These are phyloP conservation scores for Cancer borealis DNA, from an alignment of 2,888 invertebrate genomes.

Conservation along the genomic window DNA sequence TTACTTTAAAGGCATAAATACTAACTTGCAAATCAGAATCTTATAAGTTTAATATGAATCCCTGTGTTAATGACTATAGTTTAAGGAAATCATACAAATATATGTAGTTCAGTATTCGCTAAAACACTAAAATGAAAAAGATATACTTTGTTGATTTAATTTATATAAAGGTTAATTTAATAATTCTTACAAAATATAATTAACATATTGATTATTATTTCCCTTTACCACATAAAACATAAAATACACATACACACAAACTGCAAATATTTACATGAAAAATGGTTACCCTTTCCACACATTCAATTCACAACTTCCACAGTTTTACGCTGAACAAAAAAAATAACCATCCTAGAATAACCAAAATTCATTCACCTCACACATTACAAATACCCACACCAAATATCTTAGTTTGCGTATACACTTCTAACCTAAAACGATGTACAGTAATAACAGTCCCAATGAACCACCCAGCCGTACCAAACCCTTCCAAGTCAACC, in stretches of 20 bases:
- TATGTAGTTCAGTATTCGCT: background rate
- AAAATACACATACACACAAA: background rate
- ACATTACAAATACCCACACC: background rate
- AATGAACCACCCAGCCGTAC: background rate
- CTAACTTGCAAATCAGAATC: background rate
- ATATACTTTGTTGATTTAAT: background rate
- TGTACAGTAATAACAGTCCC: background rate
- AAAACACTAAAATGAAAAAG: background rate
- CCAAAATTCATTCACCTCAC: background rate
- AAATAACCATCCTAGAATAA: background rate
- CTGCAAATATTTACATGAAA: background rate
- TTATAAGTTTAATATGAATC: background rate
- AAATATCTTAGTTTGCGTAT: background rate
- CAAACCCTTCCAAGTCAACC: background rate
- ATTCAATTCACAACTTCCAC: conserved; percentile 84
- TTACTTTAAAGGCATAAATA: background rate
- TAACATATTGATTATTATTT: background rate
- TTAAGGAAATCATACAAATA: background rate
- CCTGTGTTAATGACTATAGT: background rate
- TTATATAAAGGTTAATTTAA: background rate
- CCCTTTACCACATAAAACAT: background rate
- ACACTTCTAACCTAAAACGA: background rate
- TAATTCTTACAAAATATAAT: background rate
- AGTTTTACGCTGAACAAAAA: conserved; percentile 79
- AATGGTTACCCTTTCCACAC: background rate